Conservation (phyloP, 2,888 invertebrate genomes). For the Agrenia bidenticulata region DNA sequence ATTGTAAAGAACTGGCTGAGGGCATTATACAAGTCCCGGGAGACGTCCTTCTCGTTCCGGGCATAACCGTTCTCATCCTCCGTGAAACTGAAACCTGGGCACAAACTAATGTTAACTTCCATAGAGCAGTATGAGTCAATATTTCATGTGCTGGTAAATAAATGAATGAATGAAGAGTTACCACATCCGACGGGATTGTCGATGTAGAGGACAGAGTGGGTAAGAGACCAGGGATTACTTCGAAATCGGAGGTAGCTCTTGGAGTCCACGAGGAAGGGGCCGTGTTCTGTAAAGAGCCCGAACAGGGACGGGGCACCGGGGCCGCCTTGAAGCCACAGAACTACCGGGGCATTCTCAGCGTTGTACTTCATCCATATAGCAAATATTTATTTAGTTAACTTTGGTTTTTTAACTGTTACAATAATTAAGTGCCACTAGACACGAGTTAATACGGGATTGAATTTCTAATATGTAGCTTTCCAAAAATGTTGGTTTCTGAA, state of each 20-base stretch:
- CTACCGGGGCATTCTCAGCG: constrained; percentile 64
- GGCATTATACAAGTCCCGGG: constrained; percentile 73
- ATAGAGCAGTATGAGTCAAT: too few species aligned
- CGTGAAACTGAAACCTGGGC: constrained; percentile 84
- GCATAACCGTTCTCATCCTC: constrained; percentile 74
- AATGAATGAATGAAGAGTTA: constrained; percentile 12
- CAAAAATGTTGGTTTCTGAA: too few species aligned
- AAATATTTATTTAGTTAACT: too few species aligned
- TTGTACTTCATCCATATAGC: too few species aligned
- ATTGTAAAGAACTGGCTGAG: constrained; percentile 79
- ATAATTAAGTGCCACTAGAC: too few species aligned
- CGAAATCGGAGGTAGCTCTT: constrained; percentile 56
- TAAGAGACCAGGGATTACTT: constrained; percentile 75
- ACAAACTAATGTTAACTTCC: too few species aligned
- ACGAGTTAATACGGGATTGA: too few species aligned
- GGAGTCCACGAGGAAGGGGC: constrained; percentile 67
- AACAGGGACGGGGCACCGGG: constrained; percentile 73
- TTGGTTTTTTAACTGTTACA: too few species aligned
- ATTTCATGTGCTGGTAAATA: not conserved
- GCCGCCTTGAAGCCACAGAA: constrained; percentile 84
- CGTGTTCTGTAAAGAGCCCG: constrained; percentile 81
- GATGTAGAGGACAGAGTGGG: constrained; percentile 79
- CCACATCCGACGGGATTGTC: constrained; percentile 52
- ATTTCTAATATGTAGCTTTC: too few species aligned
- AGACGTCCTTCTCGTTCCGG: constrained; percentile 75